Percentiles rank a stretch among this genome's conserved stretches.
Conservation (phyloP, 2,113 vertebrate species). For the Sminthopsis crassicaudata region DNA sequence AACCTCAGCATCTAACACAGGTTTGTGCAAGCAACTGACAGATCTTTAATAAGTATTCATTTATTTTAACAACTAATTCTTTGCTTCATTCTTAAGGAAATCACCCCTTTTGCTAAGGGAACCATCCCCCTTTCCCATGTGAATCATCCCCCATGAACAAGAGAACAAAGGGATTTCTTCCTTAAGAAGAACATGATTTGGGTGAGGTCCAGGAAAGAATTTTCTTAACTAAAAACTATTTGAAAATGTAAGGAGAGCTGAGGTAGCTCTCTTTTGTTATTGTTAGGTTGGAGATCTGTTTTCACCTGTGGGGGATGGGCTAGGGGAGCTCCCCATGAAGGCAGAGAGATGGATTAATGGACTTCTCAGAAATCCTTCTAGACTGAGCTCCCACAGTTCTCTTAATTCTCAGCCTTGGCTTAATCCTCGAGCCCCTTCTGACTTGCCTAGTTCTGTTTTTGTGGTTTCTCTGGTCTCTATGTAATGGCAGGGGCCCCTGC, state of each 20-base stretch:
- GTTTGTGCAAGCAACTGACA: too few species aligned
- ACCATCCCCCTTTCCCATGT: not conserved
- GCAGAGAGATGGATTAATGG: not conserved
- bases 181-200: not conserved
- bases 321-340: not conserved
- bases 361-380: not conserved
- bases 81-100: not conserved
- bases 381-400: not conserved
- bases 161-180: not conserved
- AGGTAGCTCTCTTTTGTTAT: not conserved
- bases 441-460: not conserved
- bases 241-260: not conserved
- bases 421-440: not conserved
- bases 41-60: not conserved
- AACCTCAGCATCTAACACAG: too few species aligned
- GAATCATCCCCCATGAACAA: not conserved
- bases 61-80: not conserved
- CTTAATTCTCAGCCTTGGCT: not conserved
- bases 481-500: not conserved
- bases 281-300: not conserved
- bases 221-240: not conserved
- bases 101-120: not conserved
- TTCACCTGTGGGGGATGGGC: too few species aligned
- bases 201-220: not conserved
- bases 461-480: not conserved